Percentiles rank a stretch among this genome's conserved stretches.
phyloP scores from a whole-genome alignment of 1,140 invertebrate genomes.

The Cherax destructor region DNA sequence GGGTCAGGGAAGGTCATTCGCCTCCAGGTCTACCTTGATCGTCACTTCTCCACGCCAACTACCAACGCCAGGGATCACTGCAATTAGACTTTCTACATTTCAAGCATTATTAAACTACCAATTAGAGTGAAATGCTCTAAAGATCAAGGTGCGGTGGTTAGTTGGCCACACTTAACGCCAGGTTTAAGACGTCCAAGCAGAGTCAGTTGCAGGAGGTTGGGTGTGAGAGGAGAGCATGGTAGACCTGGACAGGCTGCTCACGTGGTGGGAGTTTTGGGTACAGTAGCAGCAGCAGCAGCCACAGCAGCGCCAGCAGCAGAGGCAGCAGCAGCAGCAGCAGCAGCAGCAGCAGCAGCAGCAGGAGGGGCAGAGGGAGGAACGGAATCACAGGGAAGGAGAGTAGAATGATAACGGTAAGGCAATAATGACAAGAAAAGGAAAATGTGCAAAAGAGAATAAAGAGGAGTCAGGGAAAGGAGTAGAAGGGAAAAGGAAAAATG shows the following conservation, averaged over 20 bases:
- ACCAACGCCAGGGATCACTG: neutral
- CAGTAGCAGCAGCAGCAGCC: no score
- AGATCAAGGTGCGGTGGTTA: neutral
- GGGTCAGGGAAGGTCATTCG: neutral
- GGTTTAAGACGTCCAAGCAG: no score
- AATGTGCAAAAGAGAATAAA: no score
- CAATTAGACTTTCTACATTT: conserved; percentile 3
- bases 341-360: neutral
- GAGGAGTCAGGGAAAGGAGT: no score
- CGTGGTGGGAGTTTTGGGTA: no score
- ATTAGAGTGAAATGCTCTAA: neutral
- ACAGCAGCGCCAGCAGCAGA: conserved; percentile 10
- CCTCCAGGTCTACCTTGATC: neutral
- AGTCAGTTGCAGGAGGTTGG: neutral
- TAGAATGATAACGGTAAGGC: no score
- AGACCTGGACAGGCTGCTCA: conserved; percentile 6
- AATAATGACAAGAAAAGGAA: no score
- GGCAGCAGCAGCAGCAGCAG: conserved; percentile 16
- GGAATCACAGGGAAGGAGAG: neutral
- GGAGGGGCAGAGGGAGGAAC: neutral
- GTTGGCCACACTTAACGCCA: neutral
- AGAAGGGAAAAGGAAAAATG: no score
- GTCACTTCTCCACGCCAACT: neutral
- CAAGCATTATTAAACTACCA: neutral
- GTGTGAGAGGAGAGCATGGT: neutral